Evolutionary conservation across 2,797 vertebrate genomes (phyloP), one percentile per base, ranked within the genome.

Genomic region (Diceros bicornis): DNA sequence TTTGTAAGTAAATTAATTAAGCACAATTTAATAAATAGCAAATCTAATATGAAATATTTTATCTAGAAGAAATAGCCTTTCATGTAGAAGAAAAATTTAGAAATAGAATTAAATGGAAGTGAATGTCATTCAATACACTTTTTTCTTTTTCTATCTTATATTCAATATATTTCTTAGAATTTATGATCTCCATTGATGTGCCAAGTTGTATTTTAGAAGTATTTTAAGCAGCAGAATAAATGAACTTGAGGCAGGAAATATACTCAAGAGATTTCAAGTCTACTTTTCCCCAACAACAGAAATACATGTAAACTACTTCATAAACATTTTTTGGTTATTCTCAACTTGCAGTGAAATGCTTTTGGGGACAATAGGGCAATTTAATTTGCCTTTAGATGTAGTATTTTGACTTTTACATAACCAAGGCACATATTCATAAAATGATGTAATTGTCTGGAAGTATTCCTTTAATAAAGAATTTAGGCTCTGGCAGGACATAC

Each of bases 401-500:
- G 14, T 16, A 85, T 93, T 96, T 94, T 89, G 17, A 72, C 18
- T 77, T 96, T 89, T 79, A 77, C 16, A n/a, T 57, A 93, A 74
- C 17, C 81, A 96, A 71, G 57, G 25, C 2, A n/a, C 4, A 11
- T 83, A 90, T 55, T 68, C 12, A 64, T 20, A 75, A n/a, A 77
- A 81, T 97, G 82, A 94, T 77, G n/a, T 81, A 89, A 94, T 50
- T 89, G 32, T 97, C 91, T 94, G 69, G 21, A 95, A 96, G 47
- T 86, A 29, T 72, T 91, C 47, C 14, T 62, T 96, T 95, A 81
- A 44, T 84, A 74, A 95, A 62, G 13, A 55, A 79, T 82, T 81
- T 79, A n/a, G 41, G 25, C 9, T 86, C 4, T 91, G 13, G 8
- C 4, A 94, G 47, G 44, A 55, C 4, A 84, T 64, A 92, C 16